phyloP scores from a whole-genome alignment of 2,113 vertebrate species.

The Scatophagus argus region DNA sequence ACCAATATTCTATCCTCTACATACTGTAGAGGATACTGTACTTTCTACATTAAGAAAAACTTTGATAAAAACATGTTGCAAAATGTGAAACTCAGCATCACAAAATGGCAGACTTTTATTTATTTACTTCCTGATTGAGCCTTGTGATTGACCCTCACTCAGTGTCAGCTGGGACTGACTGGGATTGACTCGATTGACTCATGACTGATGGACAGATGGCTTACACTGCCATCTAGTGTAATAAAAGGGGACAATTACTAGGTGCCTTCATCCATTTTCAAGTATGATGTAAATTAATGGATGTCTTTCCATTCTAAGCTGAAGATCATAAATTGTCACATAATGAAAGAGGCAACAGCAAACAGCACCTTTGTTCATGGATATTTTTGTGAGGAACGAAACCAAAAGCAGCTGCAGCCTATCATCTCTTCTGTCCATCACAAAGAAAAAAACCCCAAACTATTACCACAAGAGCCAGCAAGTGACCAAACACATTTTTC shows the following conservation, averaged over 20 bases:
- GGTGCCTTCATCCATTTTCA: background rate
- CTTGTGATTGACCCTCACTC: too few species aligned
- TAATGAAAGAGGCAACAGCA: background rate
- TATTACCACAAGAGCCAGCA: background rate
- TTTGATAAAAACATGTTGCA: background rate
- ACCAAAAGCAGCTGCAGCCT: conserved; percentile 27
- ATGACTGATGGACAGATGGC: background rate
- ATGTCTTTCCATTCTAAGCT: conserved; percentile 7
- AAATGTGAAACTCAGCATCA: background rate
- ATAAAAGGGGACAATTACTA: conserved; percentile 20
- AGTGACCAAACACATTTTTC: conserved; percentile 4
- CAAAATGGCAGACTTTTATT: too few species aligned
- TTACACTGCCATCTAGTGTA: conserved; percentile 78
- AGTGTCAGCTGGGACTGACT: background rate
- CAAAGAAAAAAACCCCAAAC: too few species aligned
- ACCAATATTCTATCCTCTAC: too few species aligned
- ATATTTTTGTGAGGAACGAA: background rate
- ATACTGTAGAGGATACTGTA: too few species aligned
- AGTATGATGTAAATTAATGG: background rate
- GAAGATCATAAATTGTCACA: too few species aligned
- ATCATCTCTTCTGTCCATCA: conserved; percentile 10
- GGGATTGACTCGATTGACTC: background rate
- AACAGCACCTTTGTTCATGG: conserved; percentile 4
- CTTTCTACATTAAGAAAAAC: background rate
- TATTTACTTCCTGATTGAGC: too few species aligned